phyloP scores from a whole-genome alignment of 2,797 vertebrate genomes.

The Cirrhinus mrigala region DNA sequence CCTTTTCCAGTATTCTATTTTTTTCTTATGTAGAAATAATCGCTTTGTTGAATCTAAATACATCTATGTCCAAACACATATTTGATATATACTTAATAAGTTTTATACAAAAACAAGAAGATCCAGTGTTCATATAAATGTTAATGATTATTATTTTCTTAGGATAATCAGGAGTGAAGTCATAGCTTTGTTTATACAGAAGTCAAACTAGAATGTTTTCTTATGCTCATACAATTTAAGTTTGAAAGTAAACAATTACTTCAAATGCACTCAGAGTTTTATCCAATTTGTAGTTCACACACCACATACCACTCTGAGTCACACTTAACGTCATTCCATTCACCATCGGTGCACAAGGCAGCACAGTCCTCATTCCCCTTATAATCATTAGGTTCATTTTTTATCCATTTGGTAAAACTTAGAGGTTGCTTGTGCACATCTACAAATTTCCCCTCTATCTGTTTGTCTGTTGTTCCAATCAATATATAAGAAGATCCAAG shows the following conservation, averaged over 20 bases:
- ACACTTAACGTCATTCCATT: neutral
- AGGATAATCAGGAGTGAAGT: neutral
- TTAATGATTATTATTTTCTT: neutral
- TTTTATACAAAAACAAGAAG: neutral
- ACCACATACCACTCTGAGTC: no score
- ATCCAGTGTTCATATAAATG: neutral
- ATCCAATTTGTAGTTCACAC: neutral
- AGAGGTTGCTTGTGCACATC: neutral
- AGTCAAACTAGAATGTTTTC: neutral
- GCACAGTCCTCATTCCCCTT: no score
- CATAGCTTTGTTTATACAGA: neutral
- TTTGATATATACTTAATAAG: neutral
- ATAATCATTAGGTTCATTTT: neutral
- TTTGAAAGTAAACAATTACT: neutral
- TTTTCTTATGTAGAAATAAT: neutral
- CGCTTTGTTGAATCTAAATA: neutral
- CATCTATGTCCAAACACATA: neutral
- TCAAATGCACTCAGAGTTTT: neutral
- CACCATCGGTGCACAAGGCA: neutral
- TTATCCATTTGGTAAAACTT: neutral
- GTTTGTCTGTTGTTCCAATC: neutral
- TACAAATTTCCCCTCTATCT: neutral
- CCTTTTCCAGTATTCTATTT: neutral
- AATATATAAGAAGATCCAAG: neutral
- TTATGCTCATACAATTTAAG: neutral